Percentiles rank a stretch among this genome's conserved stretches.
These are phyloP conservation scores for Brachionus rotundiformis DNA, from an alignment of 1,140 invertebrate genomes.

Conservation along the genomic window DNA sequence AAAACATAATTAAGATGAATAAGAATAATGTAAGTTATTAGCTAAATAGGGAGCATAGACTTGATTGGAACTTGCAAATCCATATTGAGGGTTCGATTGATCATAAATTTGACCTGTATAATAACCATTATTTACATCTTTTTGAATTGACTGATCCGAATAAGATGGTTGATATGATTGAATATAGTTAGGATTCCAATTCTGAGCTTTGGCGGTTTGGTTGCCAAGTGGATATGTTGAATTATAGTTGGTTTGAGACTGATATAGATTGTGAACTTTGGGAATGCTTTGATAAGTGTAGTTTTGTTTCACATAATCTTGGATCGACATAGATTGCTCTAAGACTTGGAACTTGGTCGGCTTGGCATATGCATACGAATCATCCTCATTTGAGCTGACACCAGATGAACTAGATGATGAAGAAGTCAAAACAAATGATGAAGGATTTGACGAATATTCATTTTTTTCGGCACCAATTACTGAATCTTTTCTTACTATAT, in stretches of 20 bases:
- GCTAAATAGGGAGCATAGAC: background rate
- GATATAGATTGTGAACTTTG: constrained; percentile 35
- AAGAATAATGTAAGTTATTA: background rate
- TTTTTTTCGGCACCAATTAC: background rate
- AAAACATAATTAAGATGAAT: background rate
- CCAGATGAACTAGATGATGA: background rate
- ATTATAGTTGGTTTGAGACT: background rate
- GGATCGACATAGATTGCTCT: constrained; percentile 12
- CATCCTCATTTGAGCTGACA: constrained; percentile 26
- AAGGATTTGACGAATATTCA: constrained; percentile 29
- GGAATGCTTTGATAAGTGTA: background rate
- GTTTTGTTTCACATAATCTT: constrained; percentile 25
- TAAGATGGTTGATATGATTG: background rate
- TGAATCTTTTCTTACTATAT: constrained; percentile 16
- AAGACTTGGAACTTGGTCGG: constrained; percentile 15
- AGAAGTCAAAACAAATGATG: constrained; percentile 3
- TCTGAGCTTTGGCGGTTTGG: background rate
- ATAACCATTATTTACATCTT: background rate
- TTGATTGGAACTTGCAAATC: background rate
- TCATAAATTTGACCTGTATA: background rate
- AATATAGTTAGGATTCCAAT: background rate
- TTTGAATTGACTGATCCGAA: background rate
- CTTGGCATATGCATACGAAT: background rate
- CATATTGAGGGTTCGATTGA: background rate
- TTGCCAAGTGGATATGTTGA: background rate